Evolutionary conservation across 2,888 invertebrate genomes (phyloP).

Genomic region (Sminthurides aquaticus): DNA sequence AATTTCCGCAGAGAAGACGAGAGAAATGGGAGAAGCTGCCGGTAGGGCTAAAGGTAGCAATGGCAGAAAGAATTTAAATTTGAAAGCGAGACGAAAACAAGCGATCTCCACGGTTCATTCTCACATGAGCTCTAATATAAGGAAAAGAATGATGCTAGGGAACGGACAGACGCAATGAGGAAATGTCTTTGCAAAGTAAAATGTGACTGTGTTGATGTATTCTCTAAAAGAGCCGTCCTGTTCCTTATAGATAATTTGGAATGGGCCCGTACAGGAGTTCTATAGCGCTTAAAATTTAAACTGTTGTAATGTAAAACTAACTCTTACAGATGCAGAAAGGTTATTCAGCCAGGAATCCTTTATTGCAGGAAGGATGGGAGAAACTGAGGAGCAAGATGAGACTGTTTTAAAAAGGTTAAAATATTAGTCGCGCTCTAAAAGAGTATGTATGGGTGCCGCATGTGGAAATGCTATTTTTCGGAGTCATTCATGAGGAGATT

Average conservation of each 20-base stretch:
- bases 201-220: not conserved
- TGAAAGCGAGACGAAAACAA: not conserved
- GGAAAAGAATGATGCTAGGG: too few species aligned
- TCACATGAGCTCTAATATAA: not conserved
- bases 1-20: constrained; percentile 3
- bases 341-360: not conserved
- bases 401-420: not conserved
- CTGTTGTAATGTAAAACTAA: too few species aligned
- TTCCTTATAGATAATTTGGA: not conserved
- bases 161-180: too few species aligned
- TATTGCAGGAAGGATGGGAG: not conserved
- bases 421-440: not conserved
- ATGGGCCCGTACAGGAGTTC: not conserved
- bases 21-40: constrained; percentile 6
- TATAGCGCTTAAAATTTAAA: not conserved
- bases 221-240: too few species aligned
- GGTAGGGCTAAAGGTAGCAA: not conserved
- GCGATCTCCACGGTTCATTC: not conserved
- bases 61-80: constrained; percentile 2
- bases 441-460: not conserved
- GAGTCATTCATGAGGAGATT: not conserved
- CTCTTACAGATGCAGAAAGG: not conserved
- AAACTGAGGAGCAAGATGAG: not conserved
- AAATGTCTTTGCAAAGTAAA: not conserved
- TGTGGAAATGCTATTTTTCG: not conserved